Conservation (phyloP, 2,113 vertebrate genomes). For the Halcyon malimbica region DNA sequence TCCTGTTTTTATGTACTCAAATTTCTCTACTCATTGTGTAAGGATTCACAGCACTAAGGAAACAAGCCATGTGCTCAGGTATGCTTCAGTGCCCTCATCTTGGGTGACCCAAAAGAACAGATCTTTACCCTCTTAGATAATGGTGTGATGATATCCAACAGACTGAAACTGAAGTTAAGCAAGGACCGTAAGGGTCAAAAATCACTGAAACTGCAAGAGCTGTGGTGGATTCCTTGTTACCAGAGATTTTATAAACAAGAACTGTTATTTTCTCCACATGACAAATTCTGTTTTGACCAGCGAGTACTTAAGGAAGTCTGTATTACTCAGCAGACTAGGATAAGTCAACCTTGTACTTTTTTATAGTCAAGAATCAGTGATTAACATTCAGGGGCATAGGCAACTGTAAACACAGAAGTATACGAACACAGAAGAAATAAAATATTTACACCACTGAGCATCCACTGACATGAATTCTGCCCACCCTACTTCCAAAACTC, state of each 20-base stretch:
- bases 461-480: not conserved
- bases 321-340: not conserved
- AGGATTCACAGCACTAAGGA: not conserved
- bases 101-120: not conserved
- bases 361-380: not conserved
- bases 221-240: not conserved
- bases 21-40: not conserved
- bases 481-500: not conserved
- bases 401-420: not conserved
- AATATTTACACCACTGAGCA: not conserved
- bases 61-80: rapidly evolving
- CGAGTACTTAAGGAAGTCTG: not conserved
- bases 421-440: not conserved
- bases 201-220: not conserved
- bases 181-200: not conserved
- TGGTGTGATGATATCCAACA: not conserved
- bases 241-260: conserved; percentile 2
- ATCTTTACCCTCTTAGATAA: not conserved
- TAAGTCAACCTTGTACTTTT: not conserved
- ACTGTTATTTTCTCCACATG: not conserved
- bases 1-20: not conserved
- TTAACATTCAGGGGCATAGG: not conserved
- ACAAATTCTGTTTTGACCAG: conserved; percentile 6
- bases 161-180: not conserved
- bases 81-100: not conserved